phyloP scores from a whole-genome alignment of 2,888 invertebrate genomes.

The Hypsopygia costalis region DNA sequence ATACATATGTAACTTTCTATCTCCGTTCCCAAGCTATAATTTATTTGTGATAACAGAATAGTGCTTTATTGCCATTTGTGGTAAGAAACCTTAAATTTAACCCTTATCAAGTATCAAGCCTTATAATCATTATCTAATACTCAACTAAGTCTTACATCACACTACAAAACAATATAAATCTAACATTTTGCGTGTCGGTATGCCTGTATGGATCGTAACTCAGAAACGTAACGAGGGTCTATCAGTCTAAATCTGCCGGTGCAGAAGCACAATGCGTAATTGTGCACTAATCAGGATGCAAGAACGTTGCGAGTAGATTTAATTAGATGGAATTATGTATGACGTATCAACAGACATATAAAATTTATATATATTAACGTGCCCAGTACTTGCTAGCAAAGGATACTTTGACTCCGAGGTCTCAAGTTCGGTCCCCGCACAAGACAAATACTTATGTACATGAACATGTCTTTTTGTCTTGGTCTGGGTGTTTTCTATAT shows the following conservation, averaged over 20 bases:
- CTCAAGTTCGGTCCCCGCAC: too few species aligned
- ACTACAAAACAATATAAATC: constrained; percentile 11
- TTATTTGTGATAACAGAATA: too few species aligned
- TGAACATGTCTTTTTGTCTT: too few species aligned
- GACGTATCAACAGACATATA: constrained; percentile 5
- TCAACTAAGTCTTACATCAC: constrained; percentile 9
- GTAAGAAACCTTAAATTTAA: too few species aligned
- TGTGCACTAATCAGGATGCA: constrained; percentile 33
- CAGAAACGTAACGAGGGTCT: constrained; percentile 40
- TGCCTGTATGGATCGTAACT: constrained; percentile 36
- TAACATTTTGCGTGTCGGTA: constrained; percentile 33
- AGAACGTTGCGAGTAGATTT: constrained; percentile 13
- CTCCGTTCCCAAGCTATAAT: too few species aligned
- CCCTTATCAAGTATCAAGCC: not conserved
- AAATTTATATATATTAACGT: too few species aligned
- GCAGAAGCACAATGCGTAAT: constrained; percentile 56
- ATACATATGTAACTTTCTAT: too few species aligned
- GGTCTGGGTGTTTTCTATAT: too few species aligned
- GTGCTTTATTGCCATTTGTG: too few species aligned
- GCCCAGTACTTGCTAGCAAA: too few species aligned
- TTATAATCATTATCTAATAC: constrained; percentile 1
- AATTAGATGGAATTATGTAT: not conserved
- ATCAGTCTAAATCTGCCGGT: constrained; percentile 55
- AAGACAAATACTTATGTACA: too few species aligned
- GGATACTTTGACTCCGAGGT: too few species aligned